Conservation (phyloP, 2,888 invertebrate genomes). For the Harpagoxenus sublaevis region DNA sequence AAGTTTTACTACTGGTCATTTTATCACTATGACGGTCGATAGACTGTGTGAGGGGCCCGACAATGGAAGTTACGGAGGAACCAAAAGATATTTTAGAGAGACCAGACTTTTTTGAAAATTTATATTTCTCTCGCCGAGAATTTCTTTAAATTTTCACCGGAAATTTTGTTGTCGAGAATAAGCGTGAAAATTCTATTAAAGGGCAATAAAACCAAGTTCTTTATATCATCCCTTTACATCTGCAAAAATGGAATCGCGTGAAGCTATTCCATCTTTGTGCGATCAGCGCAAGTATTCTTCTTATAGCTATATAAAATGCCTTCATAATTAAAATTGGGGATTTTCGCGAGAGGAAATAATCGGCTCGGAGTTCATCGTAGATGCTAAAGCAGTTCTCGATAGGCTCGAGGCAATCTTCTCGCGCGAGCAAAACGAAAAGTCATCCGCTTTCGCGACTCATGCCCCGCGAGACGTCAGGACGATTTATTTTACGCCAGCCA, state of each 20-base stretch:
- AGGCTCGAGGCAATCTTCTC: not conserved
- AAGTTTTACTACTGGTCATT: constrained; percentile 31
- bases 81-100: not conserved
- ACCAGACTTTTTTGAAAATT: not conserved
- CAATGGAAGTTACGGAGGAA: not conserved
- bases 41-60: not conserved
- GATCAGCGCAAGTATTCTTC: too few species aligned
- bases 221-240: not conserved
- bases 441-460: constrained; percentile 36
- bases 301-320: not conserved
- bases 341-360: not conserved
- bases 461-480: not conserved
- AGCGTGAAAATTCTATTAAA: not conserved
- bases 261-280: too few species aligned
- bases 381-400: constrained; percentile 31
- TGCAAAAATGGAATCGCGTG: not conserved
- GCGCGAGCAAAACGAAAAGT: constrained; percentile 9
- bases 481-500: constrained; percentile 40
- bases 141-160: constrained; percentile 4
- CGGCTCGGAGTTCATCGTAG: constrained; percentile 50
- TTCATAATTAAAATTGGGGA: not conserved
- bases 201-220: not conserved
- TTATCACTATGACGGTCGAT: constrained; percentile 27
- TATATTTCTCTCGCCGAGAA: not conserved
- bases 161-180: not conserved